Percentiles rank a stretch among this genome's conserved stretches.
Conservation (phyloP, 2,113 vertebrate species). For the Elephantulus edwardii region DNA sequence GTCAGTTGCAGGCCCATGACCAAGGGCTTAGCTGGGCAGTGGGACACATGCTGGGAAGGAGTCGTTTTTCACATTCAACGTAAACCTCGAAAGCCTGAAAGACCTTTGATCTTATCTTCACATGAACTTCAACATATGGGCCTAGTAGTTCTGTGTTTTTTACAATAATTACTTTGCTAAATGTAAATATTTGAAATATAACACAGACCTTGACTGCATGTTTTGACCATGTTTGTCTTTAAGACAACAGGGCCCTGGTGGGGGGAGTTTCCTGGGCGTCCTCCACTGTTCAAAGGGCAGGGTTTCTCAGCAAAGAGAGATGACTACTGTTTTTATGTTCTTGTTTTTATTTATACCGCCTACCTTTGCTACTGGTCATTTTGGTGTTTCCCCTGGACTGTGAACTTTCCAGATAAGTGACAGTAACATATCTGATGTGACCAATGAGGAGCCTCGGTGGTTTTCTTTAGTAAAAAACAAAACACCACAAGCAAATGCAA, state of each 20-base stretch:
- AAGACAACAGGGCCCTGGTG: not conserved
- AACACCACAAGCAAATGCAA: not conserved
- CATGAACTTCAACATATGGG: conserved; percentile 41
- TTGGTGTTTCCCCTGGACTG: not conserved
- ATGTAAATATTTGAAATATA: conserved; percentile 22
- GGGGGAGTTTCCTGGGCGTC: not conserved
- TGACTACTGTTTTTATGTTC: not conserved
- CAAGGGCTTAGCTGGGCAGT: no score
- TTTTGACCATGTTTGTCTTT: not conserved
- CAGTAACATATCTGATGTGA: conserved; percentile 8
- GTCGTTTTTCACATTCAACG: not conserved
- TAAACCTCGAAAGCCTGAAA: not conserved
- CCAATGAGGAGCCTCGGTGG: not conserved
- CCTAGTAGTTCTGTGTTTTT: conserved; percentile 28
- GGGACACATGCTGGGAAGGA: not conserved
- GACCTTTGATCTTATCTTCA: conserved; percentile 48
- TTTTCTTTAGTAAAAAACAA: not conserved
- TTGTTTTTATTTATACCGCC: not conserved
- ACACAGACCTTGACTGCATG: not conserved
- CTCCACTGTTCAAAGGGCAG: not conserved
- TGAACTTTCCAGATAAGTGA: conserved; percentile 14
- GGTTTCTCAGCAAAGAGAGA: not conserved
- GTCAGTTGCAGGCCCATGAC: fast-evolving
- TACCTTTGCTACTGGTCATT: not conserved
- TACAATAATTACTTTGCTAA: conserved; percentile 28